A percentile compares a stretch with the other conserved stretches of the same genome.
Conservation (phyloP, 2,113 vertebrate species). For the Xiphophorus couchianus region DNA sequence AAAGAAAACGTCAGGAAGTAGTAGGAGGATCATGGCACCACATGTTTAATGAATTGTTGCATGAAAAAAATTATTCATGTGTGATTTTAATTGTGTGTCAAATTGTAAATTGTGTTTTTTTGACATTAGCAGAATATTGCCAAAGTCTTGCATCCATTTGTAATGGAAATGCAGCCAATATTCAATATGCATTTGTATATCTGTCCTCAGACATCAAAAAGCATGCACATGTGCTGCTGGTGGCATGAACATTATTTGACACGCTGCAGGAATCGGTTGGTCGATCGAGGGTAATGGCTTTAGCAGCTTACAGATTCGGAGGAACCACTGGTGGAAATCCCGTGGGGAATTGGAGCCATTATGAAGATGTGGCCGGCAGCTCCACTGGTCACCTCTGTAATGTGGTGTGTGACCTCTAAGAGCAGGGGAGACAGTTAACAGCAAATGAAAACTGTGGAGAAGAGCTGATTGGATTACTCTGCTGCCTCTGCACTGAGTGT, state of each 20-base stretch:
- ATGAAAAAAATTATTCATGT: too few species aligned
- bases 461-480: conserved; percentile 63
- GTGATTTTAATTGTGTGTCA: too few species aligned
- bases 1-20: too few species aligned
- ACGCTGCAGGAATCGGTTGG: conserved; percentile 15
- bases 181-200: not conserved
- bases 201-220: conserved; percentile 8
- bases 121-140: too few species aligned
- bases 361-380: conserved; percentile 36
- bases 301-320: conserved; percentile 12
- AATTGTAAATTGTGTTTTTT: too few species aligned
- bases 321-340: conserved; percentile 38
- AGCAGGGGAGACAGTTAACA: conserved; percentile 43
- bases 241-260: conserved; percentile 34
- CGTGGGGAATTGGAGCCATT: conserved; percentile 32
- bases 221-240: conserved; percentile 24
- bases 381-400: conserved; percentile 38
- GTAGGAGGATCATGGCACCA: too few species aligned
- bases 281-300: conserved; percentile 47
- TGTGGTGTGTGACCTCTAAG: conserved; percentile 54
- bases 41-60: too few species aligned
- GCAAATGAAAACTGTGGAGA: conserved; percentile 54
- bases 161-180: too few species aligned
- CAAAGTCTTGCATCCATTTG: too few species aligned
- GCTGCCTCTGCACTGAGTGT: conserved; percentile 1